Conservation (phyloP, 1,140 invertebrate genomes). For the Yoshiicerus persimilis region DNA sequence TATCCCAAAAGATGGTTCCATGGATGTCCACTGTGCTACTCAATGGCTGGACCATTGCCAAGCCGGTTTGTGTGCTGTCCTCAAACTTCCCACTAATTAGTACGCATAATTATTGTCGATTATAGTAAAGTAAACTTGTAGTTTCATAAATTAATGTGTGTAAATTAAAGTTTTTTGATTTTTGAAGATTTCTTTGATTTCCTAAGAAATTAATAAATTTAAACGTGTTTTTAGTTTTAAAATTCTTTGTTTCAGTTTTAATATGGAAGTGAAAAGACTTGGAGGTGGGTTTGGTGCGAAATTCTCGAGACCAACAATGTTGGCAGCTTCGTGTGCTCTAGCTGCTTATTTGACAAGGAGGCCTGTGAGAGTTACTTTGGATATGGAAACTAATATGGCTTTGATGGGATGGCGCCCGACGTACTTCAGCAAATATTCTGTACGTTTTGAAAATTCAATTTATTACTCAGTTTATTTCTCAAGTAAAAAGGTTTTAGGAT, state of each 20-base stretch:
- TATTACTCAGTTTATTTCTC: too few relatives aligned
- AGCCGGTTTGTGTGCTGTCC: constrained; percentile 60
- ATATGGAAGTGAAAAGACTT: constrained; percentile 32
- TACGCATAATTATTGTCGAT: background rate
- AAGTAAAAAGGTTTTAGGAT: too few relatives aligned
- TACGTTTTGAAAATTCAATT: too few relatives aligned
- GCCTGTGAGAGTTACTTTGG: constrained; percentile 65
- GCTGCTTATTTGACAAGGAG: constrained; percentile 63
- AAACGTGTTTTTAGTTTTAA: background rate
- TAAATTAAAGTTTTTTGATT: too few relatives aligned
- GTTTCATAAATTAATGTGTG: background rate
- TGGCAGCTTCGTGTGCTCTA: constrained; percentile 63
- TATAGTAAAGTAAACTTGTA: background rate
- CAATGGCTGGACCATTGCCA: constrained; percentile 67
- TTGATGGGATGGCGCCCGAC: constrained; percentile 64
- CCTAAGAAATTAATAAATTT: background rate
- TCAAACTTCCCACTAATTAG: constrained; percentile 54
- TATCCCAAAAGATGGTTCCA: constrained; percentile 54
- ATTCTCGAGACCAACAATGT: constrained; percentile 3
- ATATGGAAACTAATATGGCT: constrained; percentile 68
- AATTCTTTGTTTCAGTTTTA: constrained; percentile 31
- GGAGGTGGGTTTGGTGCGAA: constrained; percentile 40
- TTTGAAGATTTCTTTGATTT: too few relatives aligned
- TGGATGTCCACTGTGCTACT: constrained; percentile 54
- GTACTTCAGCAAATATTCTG: constrained; percentile 55